Base-by-base conservation (phyloP, 2,888 invertebrate genomes). In the Anarsia innoxiella region DNA sequence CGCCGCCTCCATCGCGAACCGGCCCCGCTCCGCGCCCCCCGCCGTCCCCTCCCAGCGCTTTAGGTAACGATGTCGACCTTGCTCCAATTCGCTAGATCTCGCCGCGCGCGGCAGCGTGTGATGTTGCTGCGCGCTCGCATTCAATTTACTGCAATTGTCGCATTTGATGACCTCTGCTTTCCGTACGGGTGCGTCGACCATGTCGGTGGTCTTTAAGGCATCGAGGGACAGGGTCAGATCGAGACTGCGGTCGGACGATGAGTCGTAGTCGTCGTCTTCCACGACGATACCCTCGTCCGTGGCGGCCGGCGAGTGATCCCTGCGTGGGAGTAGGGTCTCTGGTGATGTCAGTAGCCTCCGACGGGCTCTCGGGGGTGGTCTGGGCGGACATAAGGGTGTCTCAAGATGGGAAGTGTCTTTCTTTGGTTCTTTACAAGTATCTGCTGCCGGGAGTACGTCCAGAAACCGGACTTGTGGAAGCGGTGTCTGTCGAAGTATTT, bases 401-500 rank as follows among this genome's bases (percentile, higher is more conserved):
- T 61, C 82, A 55, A 56, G 74, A 51, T 49, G 76, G 54, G 42
- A 67, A 59, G 41, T 61, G 46, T 52, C 76, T 65, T 56, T 86
- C 72, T 59, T 86, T 69, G 71, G 67, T 66, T 69, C 65, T 47
- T 65, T 70, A 23, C 70, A 69, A 35, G 82, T 78, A 31, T 88
- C 87, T 36, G 89, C 87, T 32, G 90, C 87, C 45, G 89, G 87
- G 39, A 90, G 63, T 46, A 92, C 91, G 65, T 91, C 91, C 57
- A 92, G 70, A 63, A 91, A 91, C 60, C 91, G 89, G 40, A 92
- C 87, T 46, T 90, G 89, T 32, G 91, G 90, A 46, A 92, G 73
- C 12, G 92, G 92, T 16, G 92, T 92, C 66, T 92, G 92, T 2
- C 91, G 87, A 48, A 92, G 89, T 46, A 92, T 86, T 66, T 92